Evolutionary conservation across 2,113 vertebrate species (phyloP).

Genomic region (Lepus americanus): DNA sequence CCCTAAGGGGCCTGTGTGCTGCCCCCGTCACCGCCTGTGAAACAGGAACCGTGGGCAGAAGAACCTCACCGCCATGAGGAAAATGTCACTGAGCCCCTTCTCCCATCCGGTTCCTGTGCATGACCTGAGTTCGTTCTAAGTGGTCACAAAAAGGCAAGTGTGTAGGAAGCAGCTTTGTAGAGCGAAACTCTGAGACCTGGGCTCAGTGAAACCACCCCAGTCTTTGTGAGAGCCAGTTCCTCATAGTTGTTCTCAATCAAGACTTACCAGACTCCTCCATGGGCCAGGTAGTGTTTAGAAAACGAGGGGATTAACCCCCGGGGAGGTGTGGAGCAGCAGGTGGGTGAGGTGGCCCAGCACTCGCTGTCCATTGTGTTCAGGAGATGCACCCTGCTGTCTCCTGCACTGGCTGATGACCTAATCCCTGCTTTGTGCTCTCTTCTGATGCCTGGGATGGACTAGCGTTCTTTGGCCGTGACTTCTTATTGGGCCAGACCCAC

Average conservation of each 20-base stretch:
- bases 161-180: background rate
- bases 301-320: background rate
- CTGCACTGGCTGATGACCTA: background rate
- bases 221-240: background rate
- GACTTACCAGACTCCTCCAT: background rate
- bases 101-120: background rate
- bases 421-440: background rate
- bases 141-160: background rate
- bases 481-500: background rate
- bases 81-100: background rate
- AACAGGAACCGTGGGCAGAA: background rate
- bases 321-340: background rate
- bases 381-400: too few relatives aligned
- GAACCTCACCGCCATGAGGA: background rate
- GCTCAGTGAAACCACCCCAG: background rate
- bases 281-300: background rate
- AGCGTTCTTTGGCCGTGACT: background rate
- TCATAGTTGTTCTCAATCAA: background rate
- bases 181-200: background rate
- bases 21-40: background rate
- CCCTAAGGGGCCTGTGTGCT: background rate
- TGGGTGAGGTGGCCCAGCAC: background rate
- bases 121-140: background rate
- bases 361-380: rapidly evolving
- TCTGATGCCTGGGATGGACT: background rate